A percentile compares a stretch with the other conserved stretches of the same genome.
These are phyloP conservation scores for Rhombomys opimus DNA, from an alignment of 2,113 vertebrate species.

Conservation along the genomic window DNA sequence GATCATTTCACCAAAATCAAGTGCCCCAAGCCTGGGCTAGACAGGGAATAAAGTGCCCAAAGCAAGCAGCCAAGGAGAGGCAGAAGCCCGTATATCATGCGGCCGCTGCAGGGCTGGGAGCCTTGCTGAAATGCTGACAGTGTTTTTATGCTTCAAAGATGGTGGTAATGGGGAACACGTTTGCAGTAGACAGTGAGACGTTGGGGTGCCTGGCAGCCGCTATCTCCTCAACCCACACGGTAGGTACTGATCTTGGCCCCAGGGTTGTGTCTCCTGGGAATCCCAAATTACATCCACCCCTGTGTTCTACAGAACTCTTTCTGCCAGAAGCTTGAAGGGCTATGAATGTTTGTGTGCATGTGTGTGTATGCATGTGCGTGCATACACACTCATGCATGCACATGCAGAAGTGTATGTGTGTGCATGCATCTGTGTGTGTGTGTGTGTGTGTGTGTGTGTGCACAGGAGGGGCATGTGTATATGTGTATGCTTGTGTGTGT, in stretches of 20 bases:
- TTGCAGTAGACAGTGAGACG: constrained; percentile 48
- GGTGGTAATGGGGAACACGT: constrained; percentile 74
- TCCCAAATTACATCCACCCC: not conserved
- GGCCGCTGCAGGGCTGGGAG: not conserved
- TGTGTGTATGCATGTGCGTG: not conserved
- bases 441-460: not conserved
- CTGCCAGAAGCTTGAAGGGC: not conserved
- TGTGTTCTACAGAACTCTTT: not conserved
- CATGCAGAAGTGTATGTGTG: not conserved
- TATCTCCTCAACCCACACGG: constrained; percentile 1
- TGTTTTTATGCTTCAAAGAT: constrained; percentile 27
- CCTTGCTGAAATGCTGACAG: constrained; percentile 70
- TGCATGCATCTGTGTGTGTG: not conserved
- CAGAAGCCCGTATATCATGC: constrained; percentile 57
- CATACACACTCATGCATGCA: accelerated
- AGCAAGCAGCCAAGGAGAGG: constrained; percentile 27
- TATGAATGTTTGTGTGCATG: not conserved
- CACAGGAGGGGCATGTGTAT: too few relatives aligned
- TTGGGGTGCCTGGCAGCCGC: constrained; percentile 51
- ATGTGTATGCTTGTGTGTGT: not conserved
- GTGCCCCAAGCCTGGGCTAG: not conserved
- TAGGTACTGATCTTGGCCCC: constrained; percentile 53
- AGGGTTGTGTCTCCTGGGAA: not conserved
- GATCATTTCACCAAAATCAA: not conserved
- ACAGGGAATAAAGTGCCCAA: constrained; percentile 47